phyloP scores from a whole-genome alignment of 1,140 invertebrate species.

The Gryllus bimaculatus region DNA sequence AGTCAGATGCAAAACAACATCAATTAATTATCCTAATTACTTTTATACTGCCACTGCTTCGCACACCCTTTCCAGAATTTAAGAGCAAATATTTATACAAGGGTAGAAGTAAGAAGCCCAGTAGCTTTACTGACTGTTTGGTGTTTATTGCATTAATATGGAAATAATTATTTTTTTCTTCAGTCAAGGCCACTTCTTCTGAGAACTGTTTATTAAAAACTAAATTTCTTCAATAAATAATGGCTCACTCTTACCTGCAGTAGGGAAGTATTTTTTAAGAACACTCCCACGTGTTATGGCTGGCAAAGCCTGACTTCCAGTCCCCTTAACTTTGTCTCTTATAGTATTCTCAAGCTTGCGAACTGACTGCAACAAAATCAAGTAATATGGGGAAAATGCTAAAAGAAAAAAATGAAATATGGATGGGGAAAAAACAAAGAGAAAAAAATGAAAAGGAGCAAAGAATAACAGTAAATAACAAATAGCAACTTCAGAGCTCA shows the following conservation, averaged over 20 bases:
- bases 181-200: constrained; percentile 22
- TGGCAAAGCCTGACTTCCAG: constrained; percentile 58
- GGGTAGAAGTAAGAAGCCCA: too few species aligned
- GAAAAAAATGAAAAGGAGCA: not conserved
- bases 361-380: constrained; percentile 31
- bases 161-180: too few species aligned
- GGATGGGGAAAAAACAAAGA: constrained; percentile 22
- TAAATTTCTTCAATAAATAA: constrained; percentile 14
- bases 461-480: too few species aligned
- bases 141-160: too few species aligned
- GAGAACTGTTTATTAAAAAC: constrained; percentile 32
- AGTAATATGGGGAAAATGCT: constrained; percentile 8
- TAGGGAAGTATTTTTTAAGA: constrained; percentile 67
- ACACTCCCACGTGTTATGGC: constrained; percentile 62
- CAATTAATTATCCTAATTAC: too few species aligned
- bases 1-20: too few species aligned
- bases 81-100: too few species aligned
- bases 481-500: not conserved
- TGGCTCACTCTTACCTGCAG: constrained; percentile 55
- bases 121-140: too few species aligned
- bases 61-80: too few species aligned
- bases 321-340: constrained; percentile 54
- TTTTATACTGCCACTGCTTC: too few species aligned
- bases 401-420: constrained; percentile 19
- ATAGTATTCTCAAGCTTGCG: constrained; percentile 52